Conservation (phyloP, 64 coral and sea anemone species). For the Stichodactyla mertensii region DNA sequence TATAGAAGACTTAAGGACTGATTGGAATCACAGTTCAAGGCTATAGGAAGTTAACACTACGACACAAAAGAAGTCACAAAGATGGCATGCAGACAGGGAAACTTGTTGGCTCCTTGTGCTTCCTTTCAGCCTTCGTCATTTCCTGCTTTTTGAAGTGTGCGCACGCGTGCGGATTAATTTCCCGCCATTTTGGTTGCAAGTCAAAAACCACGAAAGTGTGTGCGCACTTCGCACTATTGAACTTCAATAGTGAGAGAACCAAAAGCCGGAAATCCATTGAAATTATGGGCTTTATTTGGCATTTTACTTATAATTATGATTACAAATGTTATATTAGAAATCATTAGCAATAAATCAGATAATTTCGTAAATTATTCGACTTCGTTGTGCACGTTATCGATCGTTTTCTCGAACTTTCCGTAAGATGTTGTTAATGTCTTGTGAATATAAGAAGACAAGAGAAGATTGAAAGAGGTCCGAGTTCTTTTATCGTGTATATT, state of each 20-base stretch:
- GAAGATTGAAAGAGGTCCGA: neutral
- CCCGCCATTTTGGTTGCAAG: slow-evolving; percentile 9
- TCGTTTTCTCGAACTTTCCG: neutral
- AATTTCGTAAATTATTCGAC: neutral
- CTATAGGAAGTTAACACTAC: neutral
- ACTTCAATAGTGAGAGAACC: too few relatives aligned
- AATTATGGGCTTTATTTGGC: neutral
- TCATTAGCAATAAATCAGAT: neutral
- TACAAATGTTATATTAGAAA: neutral
- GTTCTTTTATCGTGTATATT: neutral
- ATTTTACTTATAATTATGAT: neutral
- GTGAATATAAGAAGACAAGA: neutral
- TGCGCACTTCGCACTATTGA: neutral
- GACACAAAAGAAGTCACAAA: neutral
- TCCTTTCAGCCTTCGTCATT: slow-evolving; percentile 16
- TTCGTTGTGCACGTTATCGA: neutral
- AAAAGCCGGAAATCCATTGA: neutral
- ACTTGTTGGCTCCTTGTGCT: neutral
- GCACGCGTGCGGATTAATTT: slow-evolving; percentile 9
- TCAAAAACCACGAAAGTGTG: slow-evolving; percentile 9
- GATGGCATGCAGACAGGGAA: neutral
- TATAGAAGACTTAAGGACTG: neutral
- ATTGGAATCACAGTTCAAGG: neutral
- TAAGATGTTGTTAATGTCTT: neutral
- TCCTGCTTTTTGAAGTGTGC: slow-evolving; percentile 2